Conservation (phyloP, 2,113 vertebrate species). For the Carassius auratus region DNA sequence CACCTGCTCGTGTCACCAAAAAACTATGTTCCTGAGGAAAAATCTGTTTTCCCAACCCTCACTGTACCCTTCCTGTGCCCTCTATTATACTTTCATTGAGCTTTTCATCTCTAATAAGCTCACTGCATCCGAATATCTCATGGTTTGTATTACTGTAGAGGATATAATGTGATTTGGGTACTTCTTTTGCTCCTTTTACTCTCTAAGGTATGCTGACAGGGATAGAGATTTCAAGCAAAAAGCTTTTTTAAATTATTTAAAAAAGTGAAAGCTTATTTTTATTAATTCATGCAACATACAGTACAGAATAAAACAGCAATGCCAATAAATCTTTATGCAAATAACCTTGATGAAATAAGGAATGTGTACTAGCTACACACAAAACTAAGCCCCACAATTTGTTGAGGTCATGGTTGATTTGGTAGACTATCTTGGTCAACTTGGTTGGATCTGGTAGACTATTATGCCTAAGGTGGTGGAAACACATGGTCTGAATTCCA, state of each 20-base stretch:
- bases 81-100: slow-evolving; percentile 52
- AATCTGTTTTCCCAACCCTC: slow-evolving; percentile 35
- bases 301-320: background rate
- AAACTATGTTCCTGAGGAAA: background rate
- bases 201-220: background rate
- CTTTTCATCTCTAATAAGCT: slow-evolving; percentile 41
- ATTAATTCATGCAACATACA: background rate
- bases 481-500: no score
- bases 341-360: background rate
- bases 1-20: background rate
- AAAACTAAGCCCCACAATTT: no score
- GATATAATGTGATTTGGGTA: background rate
- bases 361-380: background rate
- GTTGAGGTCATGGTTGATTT: no score
- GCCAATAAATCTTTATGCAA: background rate
- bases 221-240: background rate
- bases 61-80: slow-evolving; percentile 43
- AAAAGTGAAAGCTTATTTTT: no score
- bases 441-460: background rate
- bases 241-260: no score
- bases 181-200: background rate
- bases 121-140: background rate
- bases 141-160: background rate
- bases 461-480: background rate
- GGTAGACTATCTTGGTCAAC: no score